Evolutionary conservation across 2,888 invertebrate genomes (phyloP), one percentile per base, ranked within the genome.

Genomic region (Philereme transversata): DNA sequence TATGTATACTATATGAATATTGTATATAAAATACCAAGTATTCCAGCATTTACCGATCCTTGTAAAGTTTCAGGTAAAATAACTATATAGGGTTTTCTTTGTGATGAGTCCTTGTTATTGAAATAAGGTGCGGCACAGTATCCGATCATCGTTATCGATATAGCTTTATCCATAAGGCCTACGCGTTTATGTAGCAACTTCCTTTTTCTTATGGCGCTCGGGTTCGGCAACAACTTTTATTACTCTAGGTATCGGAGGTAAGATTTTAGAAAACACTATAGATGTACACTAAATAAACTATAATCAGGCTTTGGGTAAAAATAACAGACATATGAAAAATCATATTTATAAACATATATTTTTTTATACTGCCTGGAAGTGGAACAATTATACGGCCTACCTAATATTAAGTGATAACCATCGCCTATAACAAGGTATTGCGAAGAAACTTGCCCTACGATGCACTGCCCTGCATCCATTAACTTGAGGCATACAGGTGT

Each of bases 101-200:
- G 82, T 78, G 77, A 74, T 70, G 73, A 73, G 78, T 76, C 82
- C 79, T 86, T 86, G 84, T 82, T 87, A 88, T 88, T 88, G 87
- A 87, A 87, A 87, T 87, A 86, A 87, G 86, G 82, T 77, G 81
- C 68, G 74, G 73, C 72, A 77, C 66, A 76, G 77, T 79, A 83
- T 81, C 83, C 82, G 81, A 78, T 78, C 77, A 70, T 72, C 74
- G 81, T 82, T 84, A 82, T 83, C 82, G 84, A 77, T 81, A 78
- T 76, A 73, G 79, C 83, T 83, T 78, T 78, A 81, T 82, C 78
- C 81, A 80, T 83, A 82, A 82, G 73, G 76, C 73, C 74, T 69
- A 74, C 68, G 66, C 72, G 78, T 81, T 79, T 78, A 76, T 75
- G 73, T 73, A 73, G 71, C 75, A 74, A 75, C 80, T 80, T 81